Evolutionary conservation across 2,888 invertebrate species (phyloP).

Genomic region (Hirtodrosophila confusa): DNA sequence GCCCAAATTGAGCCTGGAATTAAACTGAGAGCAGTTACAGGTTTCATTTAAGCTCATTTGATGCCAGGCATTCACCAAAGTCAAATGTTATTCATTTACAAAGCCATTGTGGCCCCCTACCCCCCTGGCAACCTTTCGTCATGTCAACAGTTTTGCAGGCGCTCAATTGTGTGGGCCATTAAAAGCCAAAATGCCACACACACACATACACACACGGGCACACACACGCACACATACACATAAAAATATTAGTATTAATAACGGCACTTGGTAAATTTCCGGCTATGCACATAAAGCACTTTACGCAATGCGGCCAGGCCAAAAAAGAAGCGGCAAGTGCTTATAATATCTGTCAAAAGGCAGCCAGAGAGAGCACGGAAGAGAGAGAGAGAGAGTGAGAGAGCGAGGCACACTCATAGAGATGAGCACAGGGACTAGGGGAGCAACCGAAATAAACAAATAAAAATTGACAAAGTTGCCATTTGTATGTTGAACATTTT

Average conservation of each 20-base stretch:
- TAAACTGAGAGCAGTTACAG: conserved; percentile 6
- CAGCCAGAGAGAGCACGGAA: neutral
- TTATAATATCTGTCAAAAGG: conserved; percentile 36
- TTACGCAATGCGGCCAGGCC: conserved; percentile 30
- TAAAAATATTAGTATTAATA: conserved; percentile 66
- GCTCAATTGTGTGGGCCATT: conserved; percentile 48
- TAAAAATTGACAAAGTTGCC: conserved; percentile 58
- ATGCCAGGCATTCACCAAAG: conserved; percentile 15
- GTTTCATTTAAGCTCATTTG: conserved; percentile 17
- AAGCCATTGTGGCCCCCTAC: conserved; percentile 1
- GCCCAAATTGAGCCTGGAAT: conserved; percentile 11
- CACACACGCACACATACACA: neutral
- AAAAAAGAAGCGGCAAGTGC: conserved; percentile 29
- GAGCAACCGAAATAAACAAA: conserved; percentile 45
- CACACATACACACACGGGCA: conserved; percentile 6
- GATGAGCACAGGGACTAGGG: neutral
- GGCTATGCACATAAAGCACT: conserved; percentile 51
- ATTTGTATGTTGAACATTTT: conserved; percentile 51
- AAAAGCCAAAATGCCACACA: conserved; percentile 43
- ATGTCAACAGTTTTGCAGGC: conserved; percentile 39
- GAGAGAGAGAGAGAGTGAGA: neutral
- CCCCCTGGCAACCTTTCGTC: conserved; percentile 37
- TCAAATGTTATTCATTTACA: conserved; percentile 38
- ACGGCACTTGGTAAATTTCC: conserved; percentile 57
- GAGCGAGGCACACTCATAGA: neutral